Base-by-base conservation (phyloP, 2,888 invertebrate genomes). In the Chromoteleia sp. region DNA sequence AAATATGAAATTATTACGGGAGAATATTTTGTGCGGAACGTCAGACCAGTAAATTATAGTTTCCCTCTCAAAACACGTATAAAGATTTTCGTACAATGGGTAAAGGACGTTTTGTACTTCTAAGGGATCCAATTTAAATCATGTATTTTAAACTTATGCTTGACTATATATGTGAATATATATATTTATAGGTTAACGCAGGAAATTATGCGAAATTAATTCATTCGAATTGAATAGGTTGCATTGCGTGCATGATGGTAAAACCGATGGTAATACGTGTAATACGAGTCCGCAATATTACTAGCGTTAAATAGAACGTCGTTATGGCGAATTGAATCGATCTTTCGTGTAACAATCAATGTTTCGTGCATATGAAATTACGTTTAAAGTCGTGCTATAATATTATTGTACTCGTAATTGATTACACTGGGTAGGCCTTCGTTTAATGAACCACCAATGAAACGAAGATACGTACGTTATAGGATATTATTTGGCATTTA, bases 251-350 rank as follows among this genome's bases (percentile, higher is more conserved):
- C 63, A 52, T 61, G 76, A 63, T 41, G 63, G 73, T 52, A 81
- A 76, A 81, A 68, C 67, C 81, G 68, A 73, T 58, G 71, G 67
- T 77, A 75, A 70, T 71, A 54, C 76, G 45, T 76, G 76, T 75
- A 70, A 67, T 70, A 45, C 65, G 67, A 71, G 71, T 67, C 52
- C 33, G 56, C 45, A 65, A 58, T 71, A 56, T 19, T 50, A 67
- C 59, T 56, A 17, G 77, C 68, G 81, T 77, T 81, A 77, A 77
- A 77, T 74, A 77, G 77, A 63, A 77, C 73, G 59, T 78, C 77
- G 81, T 82, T 82, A 78, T 82, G 70, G 70, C 19, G 77, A 82
- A 82, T 74, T 77, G 68, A 82, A 81, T 80, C 74, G 80, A 80
- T 81, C 65, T 81, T 81, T 75, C 75, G 75, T 65, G 70, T 71